Evolutionary conservation across 2,888 invertebrate genomes (phyloP).

Genomic region (Cheilosia grossa): DNA sequence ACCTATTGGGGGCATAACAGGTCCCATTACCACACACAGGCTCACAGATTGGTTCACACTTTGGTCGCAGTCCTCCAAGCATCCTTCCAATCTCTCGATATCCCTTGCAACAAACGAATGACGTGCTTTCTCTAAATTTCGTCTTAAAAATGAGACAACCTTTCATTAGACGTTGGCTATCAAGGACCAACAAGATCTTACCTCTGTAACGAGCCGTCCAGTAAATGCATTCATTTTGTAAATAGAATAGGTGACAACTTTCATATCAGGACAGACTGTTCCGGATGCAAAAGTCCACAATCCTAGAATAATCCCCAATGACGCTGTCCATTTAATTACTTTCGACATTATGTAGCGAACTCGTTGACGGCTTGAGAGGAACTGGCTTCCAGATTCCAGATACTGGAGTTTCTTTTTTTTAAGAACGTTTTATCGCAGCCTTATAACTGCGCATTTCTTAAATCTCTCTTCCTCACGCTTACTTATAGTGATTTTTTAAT

Average conservation of each 20-base stretch:
- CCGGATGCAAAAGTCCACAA: background rate
- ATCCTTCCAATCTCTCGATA: slow-evolving; percentile 6
- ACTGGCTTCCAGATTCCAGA: background rate
- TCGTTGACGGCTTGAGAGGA: background rate
- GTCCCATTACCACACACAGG: slow-evolving; percentile 25
- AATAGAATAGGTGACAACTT: background rate
- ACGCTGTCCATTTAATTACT: background rate
- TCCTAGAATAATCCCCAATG: background rate
- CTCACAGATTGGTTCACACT: slow-evolving; percentile 22
- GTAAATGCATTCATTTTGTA: background rate
- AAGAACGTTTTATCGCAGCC: background rate
- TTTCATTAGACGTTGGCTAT: no score
- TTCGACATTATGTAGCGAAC: background rate
- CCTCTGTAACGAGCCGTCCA: background rate
- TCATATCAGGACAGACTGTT: background rate
- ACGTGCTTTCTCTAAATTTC: background rate
- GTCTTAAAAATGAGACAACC: background rate
- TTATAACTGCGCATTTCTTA: background rate
- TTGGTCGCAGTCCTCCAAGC: background rate
- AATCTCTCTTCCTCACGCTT: background rate
- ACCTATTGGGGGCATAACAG: slow-evolving; percentile 17
- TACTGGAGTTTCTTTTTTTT: background rate
- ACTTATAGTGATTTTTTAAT: background rate
- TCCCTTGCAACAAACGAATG: slow-evolving; percentile 33
- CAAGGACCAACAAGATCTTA: background rate